Evolutionary conservation across 2,888 invertebrate genomes (phyloP).

Genomic region (Bedellia somnulentella): DNA sequence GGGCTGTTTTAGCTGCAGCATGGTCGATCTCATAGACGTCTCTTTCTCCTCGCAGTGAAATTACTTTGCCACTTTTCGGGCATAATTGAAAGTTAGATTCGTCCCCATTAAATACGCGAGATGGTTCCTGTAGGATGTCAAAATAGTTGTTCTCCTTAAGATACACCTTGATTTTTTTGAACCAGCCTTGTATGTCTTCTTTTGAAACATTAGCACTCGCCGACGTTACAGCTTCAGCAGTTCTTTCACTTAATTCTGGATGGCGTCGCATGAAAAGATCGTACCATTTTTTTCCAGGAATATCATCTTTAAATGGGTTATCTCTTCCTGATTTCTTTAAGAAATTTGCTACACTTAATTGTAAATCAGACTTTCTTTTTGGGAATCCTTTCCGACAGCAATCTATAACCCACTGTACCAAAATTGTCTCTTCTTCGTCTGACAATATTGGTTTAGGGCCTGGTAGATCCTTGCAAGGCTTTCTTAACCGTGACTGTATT

Average conservation of each 20-base stretch:
- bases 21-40: neutral
- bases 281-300: neutral
- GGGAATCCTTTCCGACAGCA: neutral
- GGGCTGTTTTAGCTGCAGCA: neutral
- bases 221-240: neutral
- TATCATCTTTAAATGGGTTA: neutral
- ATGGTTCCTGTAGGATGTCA: neutral
- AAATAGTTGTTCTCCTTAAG: neutral
- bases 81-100: neutral
- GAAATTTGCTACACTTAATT: neutral
- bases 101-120: neutral
- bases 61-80: neutral
- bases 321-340: neutral
- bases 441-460: neutral
- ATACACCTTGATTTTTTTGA: neutral
- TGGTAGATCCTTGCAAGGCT: slow-evolving; percentile 1
- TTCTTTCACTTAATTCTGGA: neutral
- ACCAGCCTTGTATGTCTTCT: neutral
- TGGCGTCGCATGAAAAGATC: neutral
- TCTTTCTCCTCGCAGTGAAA: neutral
- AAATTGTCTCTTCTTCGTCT: neutral
- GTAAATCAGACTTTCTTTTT: neutral
- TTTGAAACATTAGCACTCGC: neutral
- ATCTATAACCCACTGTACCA: neutral
- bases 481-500: neutral